These are phyloP conservation scores for Gymnocheta viridis DNA, from an alignment of 2,888 invertebrate species.

Conservation along the genomic window DNA sequence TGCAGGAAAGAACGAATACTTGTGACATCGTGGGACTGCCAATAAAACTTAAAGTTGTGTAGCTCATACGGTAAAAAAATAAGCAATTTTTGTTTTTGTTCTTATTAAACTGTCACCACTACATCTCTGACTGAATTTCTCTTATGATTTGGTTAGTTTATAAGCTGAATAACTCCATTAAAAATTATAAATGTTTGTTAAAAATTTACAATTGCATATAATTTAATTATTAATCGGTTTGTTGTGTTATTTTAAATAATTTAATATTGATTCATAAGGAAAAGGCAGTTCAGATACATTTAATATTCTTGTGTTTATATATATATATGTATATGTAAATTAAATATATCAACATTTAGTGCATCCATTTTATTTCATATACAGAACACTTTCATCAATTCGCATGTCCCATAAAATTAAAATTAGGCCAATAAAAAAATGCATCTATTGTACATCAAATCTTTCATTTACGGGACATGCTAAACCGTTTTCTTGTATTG, in stretches of 20 bases:
- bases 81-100: no score
- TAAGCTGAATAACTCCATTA: not conserved
- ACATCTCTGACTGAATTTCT: no score
- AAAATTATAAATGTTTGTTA: not conserved
- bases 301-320: constrained; percentile 29
- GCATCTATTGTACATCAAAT: not conserved
- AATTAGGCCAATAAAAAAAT: not conserved
- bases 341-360: constrained; percentile 63
- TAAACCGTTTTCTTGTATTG: constrained; percentile 52
- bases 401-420: constrained; percentile 64
- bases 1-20: no score
- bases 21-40: not conserved
- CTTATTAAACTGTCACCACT: no score
- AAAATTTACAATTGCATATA: not conserved
- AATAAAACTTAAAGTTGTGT: not conserved
- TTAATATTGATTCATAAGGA: constrained; percentile 62
- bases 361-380: constrained; percentile 37
- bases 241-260: constrained; percentile 9
- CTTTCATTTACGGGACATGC: constrained; percentile 65
- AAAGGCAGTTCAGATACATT: constrained; percentile 70
- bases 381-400: constrained; percentile 16
- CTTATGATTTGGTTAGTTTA: not conserved
- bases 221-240: constrained; percentile 31
- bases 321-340: constrained; percentile 38
- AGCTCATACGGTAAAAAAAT: not conserved